Evolutionary conservation across 2,888 invertebrate species (phyloP).

Genomic region (Magallana nippona): DNA sequence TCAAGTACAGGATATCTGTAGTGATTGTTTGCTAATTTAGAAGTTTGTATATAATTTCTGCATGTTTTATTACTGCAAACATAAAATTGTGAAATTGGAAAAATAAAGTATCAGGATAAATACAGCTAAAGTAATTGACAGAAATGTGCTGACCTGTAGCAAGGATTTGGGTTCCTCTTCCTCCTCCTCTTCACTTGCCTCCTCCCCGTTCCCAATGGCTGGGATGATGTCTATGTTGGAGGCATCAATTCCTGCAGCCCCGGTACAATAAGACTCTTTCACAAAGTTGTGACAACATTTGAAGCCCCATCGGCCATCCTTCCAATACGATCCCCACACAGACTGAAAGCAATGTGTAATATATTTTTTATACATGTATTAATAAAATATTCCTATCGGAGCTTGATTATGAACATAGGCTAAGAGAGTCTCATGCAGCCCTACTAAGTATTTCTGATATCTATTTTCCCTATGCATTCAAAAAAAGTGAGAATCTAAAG

Average conservation of each 20-base stretch:
- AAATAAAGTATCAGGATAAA: no score
- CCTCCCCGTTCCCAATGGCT: constrained; percentile 48
- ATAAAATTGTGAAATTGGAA: no score
- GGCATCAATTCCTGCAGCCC: constrained; percentile 82
- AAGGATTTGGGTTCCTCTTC: constrained; percentile 63
- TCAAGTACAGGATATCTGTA: no score
- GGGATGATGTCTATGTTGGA: constrained; percentile 63
- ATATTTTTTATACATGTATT: background rate
- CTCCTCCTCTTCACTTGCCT: constrained; percentile 49
- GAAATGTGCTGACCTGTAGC: background rate
- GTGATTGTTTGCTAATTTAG: no score
- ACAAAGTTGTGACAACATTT: constrained; percentile 96
- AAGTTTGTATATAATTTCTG: no score
- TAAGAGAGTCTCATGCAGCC: no score
- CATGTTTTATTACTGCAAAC: no score
- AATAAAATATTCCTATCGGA: background rate
- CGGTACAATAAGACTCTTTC: constrained; percentile 80
- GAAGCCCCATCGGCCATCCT: constrained; percentile 95
- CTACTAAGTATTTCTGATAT: no score
- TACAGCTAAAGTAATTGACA: no score
- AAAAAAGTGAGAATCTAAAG: no score
- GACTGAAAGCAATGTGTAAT: constrained; percentile 80
- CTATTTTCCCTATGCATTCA: no score
- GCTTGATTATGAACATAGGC: no score
- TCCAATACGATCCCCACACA: constrained; percentile 98